These are phyloP conservation scores for Erythrolamprus reginae DNA, from an alignment of 2,113 vertebrate genomes.

Conservation along the genomic window DNA sequence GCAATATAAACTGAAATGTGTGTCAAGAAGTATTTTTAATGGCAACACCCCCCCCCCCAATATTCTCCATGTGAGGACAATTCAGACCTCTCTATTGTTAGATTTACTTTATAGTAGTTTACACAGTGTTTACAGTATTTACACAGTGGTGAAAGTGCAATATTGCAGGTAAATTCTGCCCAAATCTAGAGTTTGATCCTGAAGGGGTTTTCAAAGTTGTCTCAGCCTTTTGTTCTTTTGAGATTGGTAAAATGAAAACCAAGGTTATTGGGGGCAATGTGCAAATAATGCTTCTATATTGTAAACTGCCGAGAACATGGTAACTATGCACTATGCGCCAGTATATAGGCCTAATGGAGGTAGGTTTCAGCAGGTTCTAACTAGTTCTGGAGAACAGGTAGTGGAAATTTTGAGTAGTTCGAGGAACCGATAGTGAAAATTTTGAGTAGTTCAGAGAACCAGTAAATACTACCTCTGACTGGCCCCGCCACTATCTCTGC, in stretches of 20 bases:
- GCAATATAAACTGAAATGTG: background rate
- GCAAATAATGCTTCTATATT: background rate
- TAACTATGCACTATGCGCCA: background rate
- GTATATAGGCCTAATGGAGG: background rate
- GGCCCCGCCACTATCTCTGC: too few species aligned
- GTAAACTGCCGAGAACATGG: background rate
- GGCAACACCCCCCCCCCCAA: background rate
- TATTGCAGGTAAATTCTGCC: background rate
- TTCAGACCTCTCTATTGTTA: background rate
- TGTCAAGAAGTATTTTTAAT: background rate
- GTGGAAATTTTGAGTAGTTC: too few species aligned
- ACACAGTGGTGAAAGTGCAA: background rate
- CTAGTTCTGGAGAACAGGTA: too few species aligned
- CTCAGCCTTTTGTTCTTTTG: background rate
- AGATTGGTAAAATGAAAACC: background rate
- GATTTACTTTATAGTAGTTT: background rate
- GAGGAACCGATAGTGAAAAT: too few species aligned
- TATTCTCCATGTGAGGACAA: background rate
- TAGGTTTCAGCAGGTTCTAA: too few species aligned
- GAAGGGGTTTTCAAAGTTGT: background rate
- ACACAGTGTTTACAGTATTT: background rate
- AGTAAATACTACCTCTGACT: too few species aligned
- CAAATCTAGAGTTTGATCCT: background rate
- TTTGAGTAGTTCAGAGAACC: too few species aligned
- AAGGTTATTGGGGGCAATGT: background rate